A percentile compares a stretch with the other conserved stretches of the same genome.
phyloP scores from a whole-genome alignment of 2,113 vertebrate species.

The Gasterosteus nipponicus region DNA sequence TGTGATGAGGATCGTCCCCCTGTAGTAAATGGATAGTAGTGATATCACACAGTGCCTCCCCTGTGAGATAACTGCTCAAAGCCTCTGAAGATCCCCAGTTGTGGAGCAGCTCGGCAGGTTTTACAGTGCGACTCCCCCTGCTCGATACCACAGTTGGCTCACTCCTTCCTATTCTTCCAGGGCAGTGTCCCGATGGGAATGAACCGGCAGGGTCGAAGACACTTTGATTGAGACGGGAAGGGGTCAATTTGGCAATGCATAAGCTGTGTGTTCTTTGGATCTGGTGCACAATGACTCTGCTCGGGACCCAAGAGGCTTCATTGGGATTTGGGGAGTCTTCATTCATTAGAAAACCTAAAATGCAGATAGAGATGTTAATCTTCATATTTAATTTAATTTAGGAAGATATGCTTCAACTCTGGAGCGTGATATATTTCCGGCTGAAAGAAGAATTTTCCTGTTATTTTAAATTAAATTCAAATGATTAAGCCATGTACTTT shows the following conservation, averaged over 20 bases:
- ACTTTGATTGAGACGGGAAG: constrained; percentile 6
- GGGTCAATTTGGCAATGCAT: constrained; percentile 12
- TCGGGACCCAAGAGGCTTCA: constrained; percentile 29
- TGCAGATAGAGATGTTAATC: no score
- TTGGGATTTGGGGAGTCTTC: constrained; percentile 30
- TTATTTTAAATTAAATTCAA: constrained; percentile 10
- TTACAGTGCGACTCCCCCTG: constrained; percentile 3
- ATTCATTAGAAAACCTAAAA: constrained; percentile 14
- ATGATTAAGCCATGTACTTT: background rate
- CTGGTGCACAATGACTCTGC: constrained; percentile 28
- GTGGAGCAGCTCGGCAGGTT: constrained; percentile 15
- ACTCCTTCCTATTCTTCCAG: constrained; percentile 24
- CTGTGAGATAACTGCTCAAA: background rate
- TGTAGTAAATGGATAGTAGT: background rate
- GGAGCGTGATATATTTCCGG: no score
- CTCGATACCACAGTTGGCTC: constrained; percentile 17
- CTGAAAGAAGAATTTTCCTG: background rate
- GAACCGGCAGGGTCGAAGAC: constrained; percentile 37
- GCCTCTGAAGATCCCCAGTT: constrained; percentile 12
- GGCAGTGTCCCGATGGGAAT: constrained; percentile 16
- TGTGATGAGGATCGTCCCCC: background rate
- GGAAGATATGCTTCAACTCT: no score
- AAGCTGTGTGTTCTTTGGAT: constrained; percentile 23
- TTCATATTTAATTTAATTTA: no score
- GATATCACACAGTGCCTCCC: background rate